phyloP scores from a whole-genome alignment of 2,113 vertebrate species.

The Gopherus flavomarginatus region DNA sequence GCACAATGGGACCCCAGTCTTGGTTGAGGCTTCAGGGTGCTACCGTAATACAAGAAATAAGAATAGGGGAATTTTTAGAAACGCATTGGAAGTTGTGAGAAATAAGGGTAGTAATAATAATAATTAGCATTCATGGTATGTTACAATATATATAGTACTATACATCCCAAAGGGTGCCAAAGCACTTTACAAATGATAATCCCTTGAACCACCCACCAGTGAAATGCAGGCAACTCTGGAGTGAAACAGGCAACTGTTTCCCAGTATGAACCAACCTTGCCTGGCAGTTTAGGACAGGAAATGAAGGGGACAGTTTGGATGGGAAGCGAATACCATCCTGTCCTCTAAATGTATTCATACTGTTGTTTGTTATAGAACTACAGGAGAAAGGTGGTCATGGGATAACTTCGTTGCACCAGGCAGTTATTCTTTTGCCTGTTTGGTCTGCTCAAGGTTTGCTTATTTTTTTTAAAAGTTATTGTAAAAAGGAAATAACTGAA shows the following conservation, averaged over 20 bases:
- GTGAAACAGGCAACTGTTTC: not conserved
- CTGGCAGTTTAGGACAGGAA: not conserved
- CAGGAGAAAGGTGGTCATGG: not conserved
- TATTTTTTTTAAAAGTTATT: not conserved
- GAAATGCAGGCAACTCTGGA: constrained; percentile 9
- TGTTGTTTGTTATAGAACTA: not conserved
- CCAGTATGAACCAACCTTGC: not conserved
- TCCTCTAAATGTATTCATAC: not conserved
- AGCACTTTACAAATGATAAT: not conserved
- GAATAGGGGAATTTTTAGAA: not conserved
- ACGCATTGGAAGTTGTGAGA: not conserved
- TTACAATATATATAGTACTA: not conserved
- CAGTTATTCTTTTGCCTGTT: not conserved
- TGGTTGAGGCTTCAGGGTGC: not conserved
- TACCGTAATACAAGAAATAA: not conserved
- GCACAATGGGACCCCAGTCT: not conserved
- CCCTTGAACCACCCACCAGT: not conserved
- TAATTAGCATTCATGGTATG: not conserved
- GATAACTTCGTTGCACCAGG: not conserved
- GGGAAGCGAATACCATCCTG: not conserved
- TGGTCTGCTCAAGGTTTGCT: not conserved
- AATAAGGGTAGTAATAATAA: constrained; percentile 10
- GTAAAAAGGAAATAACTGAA: constrained; percentile 8
- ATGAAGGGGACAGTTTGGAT: not conserved
- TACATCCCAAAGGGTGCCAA: not conserved